These are phyloP conservation scores for Epinephelus malabaricus DNA, from an alignment of 2,797 vertebrate species.

Conservation along the genomic window DNA sequence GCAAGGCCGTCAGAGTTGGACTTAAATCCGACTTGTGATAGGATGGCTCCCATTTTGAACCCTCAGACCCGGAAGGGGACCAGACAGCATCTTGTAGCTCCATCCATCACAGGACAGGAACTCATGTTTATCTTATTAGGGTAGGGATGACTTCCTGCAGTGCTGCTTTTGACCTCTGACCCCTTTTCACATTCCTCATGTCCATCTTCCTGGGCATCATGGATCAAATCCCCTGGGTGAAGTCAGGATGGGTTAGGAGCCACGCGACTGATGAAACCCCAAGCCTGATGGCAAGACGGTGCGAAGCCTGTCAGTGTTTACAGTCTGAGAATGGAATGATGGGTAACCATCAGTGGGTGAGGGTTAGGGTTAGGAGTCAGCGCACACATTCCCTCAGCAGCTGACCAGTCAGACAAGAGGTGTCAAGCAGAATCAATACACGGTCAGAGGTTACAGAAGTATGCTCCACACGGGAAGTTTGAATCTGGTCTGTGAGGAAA, in stretches of 20 bases:
- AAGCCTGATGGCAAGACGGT: constrained; percentile 42
- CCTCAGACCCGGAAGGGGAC: constrained; percentile 5
- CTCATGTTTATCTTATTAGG: constrained; percentile 56
- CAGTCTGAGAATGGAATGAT: constrained; percentile 58
- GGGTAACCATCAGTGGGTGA: constrained; percentile 16
- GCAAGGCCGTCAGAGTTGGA: neutral
- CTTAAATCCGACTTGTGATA: constrained; percentile 36
- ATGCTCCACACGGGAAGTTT: neutral
- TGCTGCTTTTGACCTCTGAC: constrained; percentile 56
- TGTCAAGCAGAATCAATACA: constrained; percentile 25
- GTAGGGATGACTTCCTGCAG: constrained; percentile 25
- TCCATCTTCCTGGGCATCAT: constrained; percentile 27
- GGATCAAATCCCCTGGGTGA: constrained; percentile 36
- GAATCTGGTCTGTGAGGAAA: constrained; percentile 8
- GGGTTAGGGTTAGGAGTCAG: constrained; percentile 13
- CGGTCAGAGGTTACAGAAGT: constrained; percentile 33
- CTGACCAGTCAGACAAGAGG: constrained; percentile 29
- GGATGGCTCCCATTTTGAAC: constrained; percentile 3
- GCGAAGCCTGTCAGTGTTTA: constrained; percentile 73
- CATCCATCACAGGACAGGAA: constrained; percentile 1
- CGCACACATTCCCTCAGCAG: neutral
- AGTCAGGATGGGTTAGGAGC: constrained; percentile 63
- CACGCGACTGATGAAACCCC: constrained; percentile 70
- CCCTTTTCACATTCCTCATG: constrained; percentile 61
- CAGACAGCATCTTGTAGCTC: neutral